A percentile compares a stretch with the other conserved stretches of the same genome.
Evolutionary conservation across 2,888 invertebrate species (phyloP).

Genomic region (Teleogryllus oceanicus): DNA sequence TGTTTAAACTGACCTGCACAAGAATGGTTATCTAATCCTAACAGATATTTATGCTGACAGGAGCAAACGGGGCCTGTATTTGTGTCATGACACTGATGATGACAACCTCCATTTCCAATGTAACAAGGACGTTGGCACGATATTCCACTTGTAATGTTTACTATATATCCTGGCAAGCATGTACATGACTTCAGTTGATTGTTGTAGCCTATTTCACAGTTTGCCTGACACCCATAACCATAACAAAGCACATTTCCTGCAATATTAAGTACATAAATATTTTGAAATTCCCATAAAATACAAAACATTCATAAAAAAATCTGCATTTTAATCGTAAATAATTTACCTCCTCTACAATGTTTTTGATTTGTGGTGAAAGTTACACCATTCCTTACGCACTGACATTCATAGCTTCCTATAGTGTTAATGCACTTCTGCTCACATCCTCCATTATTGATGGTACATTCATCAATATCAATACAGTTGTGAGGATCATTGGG

Average conservation of each 20-base stretch:
- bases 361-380: not conserved
- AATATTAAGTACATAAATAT: not conserved
- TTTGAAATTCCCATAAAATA: not conserved
- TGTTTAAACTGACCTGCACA: constrained; percentile 43
- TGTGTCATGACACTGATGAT: constrained; percentile 45
- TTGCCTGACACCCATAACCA: constrained; percentile 29
- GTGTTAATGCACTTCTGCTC: constrained; percentile 45
- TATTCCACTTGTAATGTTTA: constrained; percentile 27
- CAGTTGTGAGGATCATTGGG: constrained; percentile 38
- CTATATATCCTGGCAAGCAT: constrained; percentile 29
- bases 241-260: constrained; percentile 27
- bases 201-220: constrained; percentile 22
- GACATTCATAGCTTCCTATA: constrained; percentile 41
- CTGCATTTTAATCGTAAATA: not conserved
- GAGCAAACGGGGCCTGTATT: constrained; percentile 43
- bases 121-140: constrained; percentile 39
- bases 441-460: constrained; percentile 44
- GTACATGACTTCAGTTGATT: constrained; percentile 27
- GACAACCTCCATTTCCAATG: constrained; percentile 47
- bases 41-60: constrained; percentile 44
- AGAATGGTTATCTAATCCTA: constrained; percentile 42
- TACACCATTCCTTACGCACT: not conserved
- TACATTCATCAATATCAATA: constrained; percentile 40
- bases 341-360: constrained; percentile 5
- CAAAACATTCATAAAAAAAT: no score